Evolutionary conservation across 2,888 invertebrate species (phyloP), one percentile per base, ranked within the genome.

Genomic region (Ennomos quercinarius): DNA sequence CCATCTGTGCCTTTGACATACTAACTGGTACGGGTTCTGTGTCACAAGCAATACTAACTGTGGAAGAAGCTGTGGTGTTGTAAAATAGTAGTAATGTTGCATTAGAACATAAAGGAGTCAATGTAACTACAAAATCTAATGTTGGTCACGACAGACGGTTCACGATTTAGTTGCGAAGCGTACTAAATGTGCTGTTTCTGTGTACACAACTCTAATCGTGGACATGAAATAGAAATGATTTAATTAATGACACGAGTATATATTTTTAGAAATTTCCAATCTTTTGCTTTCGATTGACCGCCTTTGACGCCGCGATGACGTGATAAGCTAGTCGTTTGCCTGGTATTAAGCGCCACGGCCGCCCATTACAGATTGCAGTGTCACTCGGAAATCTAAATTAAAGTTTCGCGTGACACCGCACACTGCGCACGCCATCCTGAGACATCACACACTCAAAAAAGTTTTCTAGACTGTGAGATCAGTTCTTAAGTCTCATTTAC

Each of bases 101-200:
- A 61, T 56, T 64, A 52, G 50, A 47, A 47, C 57, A 56, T 70
- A 64, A 57, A 67, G 66, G 51, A 76, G 73, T 74, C 79, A 79
- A 73, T 76, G 79, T 79, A 77, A 73, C 76, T 73, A 81, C 77
- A 79, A 77, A 75, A 72, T 75, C 48, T 71, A 45, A 45, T 48
- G 57, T 58, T 63, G 60, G 76, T 81, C 80, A 81, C 78, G 77
- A 76, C 62, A 57, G 35, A 44, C 54, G 27, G 56, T 60, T 58
- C 68, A 70, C 70, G 67, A 61, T 67, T 56, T 61, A 47, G 55
- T 55, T 47, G 41, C 40, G 39, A 59, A 40, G 50, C 47, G 50
- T 50, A 35, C 49, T 50, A 50, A 60, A 45, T 45, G 45, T 53
- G 34, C 10, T 42, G 35, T 42, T 36, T 35, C 34, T 11, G 11